These are phyloP conservation scores for Squalus acanthias DNA, from an alignment of 2,797 vertebrate genomes.

Conservation along the genomic window DNA sequence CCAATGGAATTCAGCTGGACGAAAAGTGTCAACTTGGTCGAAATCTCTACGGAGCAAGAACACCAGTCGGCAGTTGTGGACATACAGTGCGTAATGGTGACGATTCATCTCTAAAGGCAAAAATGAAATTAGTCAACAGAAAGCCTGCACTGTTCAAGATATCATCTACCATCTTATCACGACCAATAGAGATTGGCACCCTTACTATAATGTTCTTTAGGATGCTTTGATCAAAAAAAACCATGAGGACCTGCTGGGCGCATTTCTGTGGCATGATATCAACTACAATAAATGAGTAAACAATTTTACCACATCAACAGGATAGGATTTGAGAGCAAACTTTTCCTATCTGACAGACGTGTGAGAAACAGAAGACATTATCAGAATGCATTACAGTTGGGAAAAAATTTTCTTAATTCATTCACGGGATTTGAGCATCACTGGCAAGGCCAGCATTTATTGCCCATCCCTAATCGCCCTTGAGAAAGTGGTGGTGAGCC, in stretches of 20 bases:
- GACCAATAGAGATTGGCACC: background rate
- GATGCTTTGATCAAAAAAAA: background rate
- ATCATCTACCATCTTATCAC: background rate
- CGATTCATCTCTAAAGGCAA: conserved; percentile 88
- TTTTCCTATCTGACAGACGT: background rate
- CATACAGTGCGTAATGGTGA: conserved; percentile 91
- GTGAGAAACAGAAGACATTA: background rate
- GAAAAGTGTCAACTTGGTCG: conserved; percentile 84
- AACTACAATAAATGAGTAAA: background rate
- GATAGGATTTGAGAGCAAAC: background rate
- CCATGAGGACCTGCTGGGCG: background rate
- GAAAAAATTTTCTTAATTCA: background rate
- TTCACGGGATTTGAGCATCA: too few relatives aligned
- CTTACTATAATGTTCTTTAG: background rate
- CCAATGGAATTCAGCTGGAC: conserved; percentile 96
- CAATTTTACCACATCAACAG: background rate
- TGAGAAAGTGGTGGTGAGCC: too few relatives aligned
- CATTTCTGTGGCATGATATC: too few relatives aligned
- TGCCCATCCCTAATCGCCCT: too few relatives aligned
- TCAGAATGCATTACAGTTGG: background rate
- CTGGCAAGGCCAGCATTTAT: too few relatives aligned
- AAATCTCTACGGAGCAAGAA: conserved; percentile 90
- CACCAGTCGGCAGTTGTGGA: conserved; percentile 93
- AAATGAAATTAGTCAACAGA: background rate
- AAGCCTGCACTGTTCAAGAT: background rate